Evolutionary conservation across 2,888 invertebrate genomes (phyloP).

Genomic region (Ormyrus labotus): DNA sequence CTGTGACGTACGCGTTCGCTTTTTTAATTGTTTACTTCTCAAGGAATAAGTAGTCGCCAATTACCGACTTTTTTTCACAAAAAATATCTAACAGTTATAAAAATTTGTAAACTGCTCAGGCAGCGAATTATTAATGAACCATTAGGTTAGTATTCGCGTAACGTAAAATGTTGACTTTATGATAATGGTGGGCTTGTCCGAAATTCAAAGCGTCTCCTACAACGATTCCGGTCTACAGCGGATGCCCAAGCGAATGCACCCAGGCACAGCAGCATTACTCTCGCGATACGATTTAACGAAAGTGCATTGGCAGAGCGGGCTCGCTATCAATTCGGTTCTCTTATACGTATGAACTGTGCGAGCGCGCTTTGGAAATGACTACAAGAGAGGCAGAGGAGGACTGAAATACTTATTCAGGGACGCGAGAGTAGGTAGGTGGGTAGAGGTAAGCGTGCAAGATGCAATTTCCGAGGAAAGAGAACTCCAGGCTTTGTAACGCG

Average conservation of each 20-base stretch:
- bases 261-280: background rate
- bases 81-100: too few relatives aligned
- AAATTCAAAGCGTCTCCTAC: conserved; percentile 11
- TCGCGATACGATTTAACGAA: conserved; percentile 40
- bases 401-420: conserved; percentile 43
- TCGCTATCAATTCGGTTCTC: conserved; percentile 41
- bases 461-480: conserved; percentile 54
- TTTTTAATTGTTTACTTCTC: conserved; percentile 9
- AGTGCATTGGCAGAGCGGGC: conserved; percentile 32
- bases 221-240: background rate
- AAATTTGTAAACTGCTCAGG: conserved; percentile 37
- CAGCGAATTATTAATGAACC: conserved; percentile 49
- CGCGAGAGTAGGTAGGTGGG: background rate
- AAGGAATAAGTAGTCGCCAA: too few relatives aligned
- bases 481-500: conserved; percentile 41
- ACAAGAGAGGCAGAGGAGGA: background rate
- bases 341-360: background rate
- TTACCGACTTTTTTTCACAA: too few relatives aligned
- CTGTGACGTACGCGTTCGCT: background rate
- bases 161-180: conserved; percentile 5
- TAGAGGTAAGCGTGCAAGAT: conserved; percentile 56
- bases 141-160: conserved; percentile 39
- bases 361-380: conserved; percentile 33
- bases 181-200: conserved; percentile 37
- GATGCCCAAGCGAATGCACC: background rate